Conservation (phyloP, 2,888 invertebrate genomes). For the Eilema sororculum region DNA sequence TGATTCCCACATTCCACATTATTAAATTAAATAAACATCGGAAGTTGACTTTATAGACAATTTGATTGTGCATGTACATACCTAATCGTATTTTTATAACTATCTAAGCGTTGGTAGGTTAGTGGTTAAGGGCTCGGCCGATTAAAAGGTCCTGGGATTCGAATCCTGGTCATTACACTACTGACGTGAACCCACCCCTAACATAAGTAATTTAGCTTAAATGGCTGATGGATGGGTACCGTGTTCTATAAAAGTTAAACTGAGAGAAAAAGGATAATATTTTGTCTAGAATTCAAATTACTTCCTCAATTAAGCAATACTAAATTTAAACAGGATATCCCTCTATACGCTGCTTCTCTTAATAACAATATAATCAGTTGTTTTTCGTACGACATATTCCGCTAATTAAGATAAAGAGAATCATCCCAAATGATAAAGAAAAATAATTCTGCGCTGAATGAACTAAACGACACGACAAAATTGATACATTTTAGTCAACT, state of each 20-base stretch:
- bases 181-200: too few species aligned
- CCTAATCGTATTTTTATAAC: neutral
- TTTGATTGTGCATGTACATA: conserved; percentile 4
- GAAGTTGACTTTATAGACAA: conserved; percentile 58
- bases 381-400: neutral
- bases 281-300: neutral
- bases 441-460: neutral
- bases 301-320: neutral
- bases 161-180: too few species aligned
- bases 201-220: too few species aligned
- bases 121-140: too few species aligned
- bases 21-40: conserved; percentile 65
- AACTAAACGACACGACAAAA: neutral
- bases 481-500: neutral
- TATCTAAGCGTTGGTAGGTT: neutral
- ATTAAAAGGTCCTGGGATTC: too few species aligned
- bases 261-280: too few species aligned
- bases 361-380: conserved; percentile 4
- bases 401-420: conserved; percentile 1
- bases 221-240: too few species aligned
- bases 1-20: conserved; percentile 71
- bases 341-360: neutral
- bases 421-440: neutral
- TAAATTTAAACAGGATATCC: neutral
- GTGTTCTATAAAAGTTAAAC: too few species aligned